Conservation (phyloP, 2,797 vertebrate species). For the Artibeus lituratus region DNA sequence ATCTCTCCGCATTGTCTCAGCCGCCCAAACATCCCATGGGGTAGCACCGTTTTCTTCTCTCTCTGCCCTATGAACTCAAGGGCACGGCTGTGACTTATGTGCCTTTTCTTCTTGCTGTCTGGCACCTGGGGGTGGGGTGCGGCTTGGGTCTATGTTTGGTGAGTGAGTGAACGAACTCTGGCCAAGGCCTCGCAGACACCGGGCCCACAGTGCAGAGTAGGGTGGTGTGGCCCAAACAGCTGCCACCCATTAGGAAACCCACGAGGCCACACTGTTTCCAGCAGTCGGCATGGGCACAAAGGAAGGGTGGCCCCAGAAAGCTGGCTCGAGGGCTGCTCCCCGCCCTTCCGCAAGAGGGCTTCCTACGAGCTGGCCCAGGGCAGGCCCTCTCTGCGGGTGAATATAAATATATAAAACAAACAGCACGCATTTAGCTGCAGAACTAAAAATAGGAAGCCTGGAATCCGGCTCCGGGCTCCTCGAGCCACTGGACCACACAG, state of each 20-base stretch:
- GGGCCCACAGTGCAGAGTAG: not conserved
- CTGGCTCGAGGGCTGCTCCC: not conserved
- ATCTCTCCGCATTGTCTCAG: not conserved
- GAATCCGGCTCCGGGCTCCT: constrained; percentile 3
- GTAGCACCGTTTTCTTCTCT: not conserved
- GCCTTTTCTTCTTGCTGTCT: not conserved
- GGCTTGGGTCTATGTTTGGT: not conserved
- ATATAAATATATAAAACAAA: constrained; percentile 43
- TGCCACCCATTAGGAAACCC: not conserved
- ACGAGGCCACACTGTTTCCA: not conserved
- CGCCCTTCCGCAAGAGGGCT: not conserved
- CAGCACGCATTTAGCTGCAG: not conserved
- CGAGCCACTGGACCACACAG: constrained; percentile 61
- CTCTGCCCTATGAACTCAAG: not conserved
- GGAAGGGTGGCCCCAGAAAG: not conserved
- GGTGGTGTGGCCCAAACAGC: not conserved
- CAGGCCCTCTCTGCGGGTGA: not conserved
- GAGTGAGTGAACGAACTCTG: not conserved
- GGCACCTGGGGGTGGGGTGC: not conserved
- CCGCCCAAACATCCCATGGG: accelerated
- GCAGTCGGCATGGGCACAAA: not conserved
- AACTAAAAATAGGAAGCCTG: constrained; percentile 61
- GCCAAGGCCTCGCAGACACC: not conserved
- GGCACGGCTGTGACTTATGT: not conserved
- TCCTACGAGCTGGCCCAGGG: not conserved